Evolutionary conservation across 1,140 invertebrate species (phyloP).

Genomic region (Drosophila lacteicornis): DNA sequence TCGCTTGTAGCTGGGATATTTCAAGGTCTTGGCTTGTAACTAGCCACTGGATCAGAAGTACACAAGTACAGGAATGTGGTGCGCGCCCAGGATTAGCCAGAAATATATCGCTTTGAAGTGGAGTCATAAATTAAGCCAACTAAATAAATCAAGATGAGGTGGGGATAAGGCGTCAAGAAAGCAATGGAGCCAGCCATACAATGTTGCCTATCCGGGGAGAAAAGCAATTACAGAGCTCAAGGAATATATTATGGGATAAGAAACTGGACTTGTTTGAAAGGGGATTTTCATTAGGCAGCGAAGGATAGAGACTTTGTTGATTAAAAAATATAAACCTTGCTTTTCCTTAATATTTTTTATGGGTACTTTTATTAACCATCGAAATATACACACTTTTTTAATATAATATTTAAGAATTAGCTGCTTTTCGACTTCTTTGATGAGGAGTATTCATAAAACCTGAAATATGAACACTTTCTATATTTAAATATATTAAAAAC

Average conservation of each 20-base stretch:
- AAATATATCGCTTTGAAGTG: constrained; percentile 37
- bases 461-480: too few species aligned
- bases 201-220: neutral
- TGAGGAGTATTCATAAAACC: too few species aligned
- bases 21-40: constrained; percentile 27
- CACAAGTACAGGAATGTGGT: constrained; percentile 30
- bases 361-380: too few species aligned
- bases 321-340: too few species aligned
- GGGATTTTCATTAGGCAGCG: constrained; percentile 1
- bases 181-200: constrained; percentile 5
- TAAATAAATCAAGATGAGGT: constrained; percentile 52
- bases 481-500: too few species aligned
- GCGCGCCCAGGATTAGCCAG: constrained; percentile 31
- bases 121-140: constrained; percentile 45
- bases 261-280: neutral
- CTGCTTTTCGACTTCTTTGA: too few species aligned
- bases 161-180: constrained; percentile 22
- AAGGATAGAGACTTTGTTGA: neutral
- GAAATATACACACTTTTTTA: too few species aligned
- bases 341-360: too few species aligned
- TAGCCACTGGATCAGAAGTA: constrained; percentile 47
- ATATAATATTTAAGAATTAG: too few species aligned
- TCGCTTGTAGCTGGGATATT: constrained; percentile 52
- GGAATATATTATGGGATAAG: constrained; percentile 26
- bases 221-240: constrained; percentile 6